Base-by-base conservation (phyloP, 2,888 invertebrate species). In the Crioceris asparagi region DNA sequence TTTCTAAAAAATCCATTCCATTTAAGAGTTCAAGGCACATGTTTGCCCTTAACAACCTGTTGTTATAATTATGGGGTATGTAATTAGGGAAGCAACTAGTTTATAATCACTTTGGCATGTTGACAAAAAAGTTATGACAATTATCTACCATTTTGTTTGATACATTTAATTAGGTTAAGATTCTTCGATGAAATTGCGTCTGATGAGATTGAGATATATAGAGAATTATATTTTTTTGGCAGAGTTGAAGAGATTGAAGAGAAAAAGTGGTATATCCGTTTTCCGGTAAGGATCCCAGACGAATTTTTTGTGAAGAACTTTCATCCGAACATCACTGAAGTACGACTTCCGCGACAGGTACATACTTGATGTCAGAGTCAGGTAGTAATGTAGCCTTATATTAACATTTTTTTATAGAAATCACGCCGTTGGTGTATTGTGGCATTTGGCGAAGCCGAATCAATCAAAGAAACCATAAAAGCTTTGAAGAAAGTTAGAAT, bases 301-400 rank as follows among this genome's bases (percentile, higher is more conserved):
- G 52, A 56, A 38, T 40, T 51, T 29, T 53, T 59, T 41, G 50
- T 60, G 21, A 52, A 48, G 40, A 49, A 54, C 27, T 45, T 61
- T 35, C 58, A 61, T 50, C 55, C 56, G n/a, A 52, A 51, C 32
- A 61, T 61, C 37, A 21, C 44, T n/a, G 32, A 43, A 35, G 57
- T 61, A 4, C 39, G 40, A 35, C 32, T 61, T 21, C 57, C 59
- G 3, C 43, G 60, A 44, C 59, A 59, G 55, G 59, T 58, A 43
- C 44, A 44, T 44, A 29, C 18, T 12, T 18, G n/a, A 21, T 23
- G 14, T 15, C n/a, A 8, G 12, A 23, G 4, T 37, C 6, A 18
- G 23, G 19, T 12, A 23, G 8, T 36, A 5, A 18, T 27, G 14
- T 19, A 4, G 10, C 35, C n/a, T 32, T 21, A n/a, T n/a, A n/a